These are phyloP conservation scores for Rhinogobio ventralis DNA, from an alignment of 2,797 vertebrate species.

Conservation along the genomic window DNA sequence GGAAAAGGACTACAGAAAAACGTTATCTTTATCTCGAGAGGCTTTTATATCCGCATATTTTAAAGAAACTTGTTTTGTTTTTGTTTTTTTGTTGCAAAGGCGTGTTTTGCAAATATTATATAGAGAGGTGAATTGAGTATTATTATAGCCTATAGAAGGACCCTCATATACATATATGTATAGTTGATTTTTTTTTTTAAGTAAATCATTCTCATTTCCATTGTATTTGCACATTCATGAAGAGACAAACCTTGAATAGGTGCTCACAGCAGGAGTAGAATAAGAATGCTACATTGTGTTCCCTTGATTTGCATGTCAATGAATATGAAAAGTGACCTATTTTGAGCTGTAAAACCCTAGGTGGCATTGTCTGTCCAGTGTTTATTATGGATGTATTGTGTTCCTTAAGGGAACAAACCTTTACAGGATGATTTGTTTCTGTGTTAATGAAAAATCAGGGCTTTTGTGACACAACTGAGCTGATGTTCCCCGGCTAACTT, in stretches of 20 bases:
- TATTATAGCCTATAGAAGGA: background rate
- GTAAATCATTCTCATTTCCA: constrained; percentile 32
- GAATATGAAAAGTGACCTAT: constrained; percentile 51
- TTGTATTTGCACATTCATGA: constrained; percentile 50
- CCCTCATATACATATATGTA: background rate
- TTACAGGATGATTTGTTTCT: constrained; percentile 14
- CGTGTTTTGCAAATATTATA: background rate
- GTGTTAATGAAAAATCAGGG: constrained; percentile 19
- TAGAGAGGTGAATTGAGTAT: background rate
- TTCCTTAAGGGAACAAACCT: constrained; percentile 25
- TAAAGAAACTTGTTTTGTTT: background rate
- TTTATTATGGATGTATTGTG: constrained; percentile 34
- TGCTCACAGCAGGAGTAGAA: constrained; percentile 45
- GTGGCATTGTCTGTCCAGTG: constrained; percentile 33
- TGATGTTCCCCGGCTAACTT: background rate
- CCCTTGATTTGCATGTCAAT: constrained; percentile 51
- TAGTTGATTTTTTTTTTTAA: background rate
- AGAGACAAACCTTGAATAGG: constrained; percentile 25
- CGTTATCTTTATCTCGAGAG: background rate
- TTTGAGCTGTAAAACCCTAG: constrained; percentile 42
- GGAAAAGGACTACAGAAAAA: background rate
- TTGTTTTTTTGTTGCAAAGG: background rate
- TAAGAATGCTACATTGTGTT: constrained; percentile 54
- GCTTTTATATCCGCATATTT: background rate
- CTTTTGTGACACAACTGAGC: background rate